Percentiles rank a stretch among this genome's conserved stretches.
phyloP scores from a whole-genome alignment of 1,140 invertebrate genomes.

The Drosophila serrata region DNA sequence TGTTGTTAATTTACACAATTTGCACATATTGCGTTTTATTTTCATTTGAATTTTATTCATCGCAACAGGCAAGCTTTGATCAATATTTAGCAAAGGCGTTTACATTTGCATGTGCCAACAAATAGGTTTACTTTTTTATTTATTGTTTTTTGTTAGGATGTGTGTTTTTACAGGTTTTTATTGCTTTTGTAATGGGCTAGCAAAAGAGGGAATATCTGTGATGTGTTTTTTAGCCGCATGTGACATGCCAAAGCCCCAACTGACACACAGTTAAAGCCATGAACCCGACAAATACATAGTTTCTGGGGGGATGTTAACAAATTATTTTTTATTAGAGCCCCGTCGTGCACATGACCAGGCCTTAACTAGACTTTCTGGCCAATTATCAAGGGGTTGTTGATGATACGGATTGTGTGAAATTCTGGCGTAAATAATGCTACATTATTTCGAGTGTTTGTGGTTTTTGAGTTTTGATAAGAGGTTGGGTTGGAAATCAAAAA shows the following conservation, averaged over 20 bases:
- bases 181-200: background rate
- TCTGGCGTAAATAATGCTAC: slow-evolving; percentile 22
- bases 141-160: slow-evolving; percentile 6
- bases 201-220: slow-evolving; percentile 7
- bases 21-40: slow-evolving; percentile 35
- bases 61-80: slow-evolving; percentile 23
- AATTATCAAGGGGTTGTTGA: slow-evolving; percentile 46
- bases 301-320: slow-evolving; percentile 9
- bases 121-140: slow-evolving; percentile 24
- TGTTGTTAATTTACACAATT: slow-evolving; percentile 55
- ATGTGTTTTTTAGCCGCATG: slow-evolving; percentile 14
- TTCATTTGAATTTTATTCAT: slow-evolving; percentile 36
- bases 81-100: slow-evolving; percentile 54
- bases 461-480: slow-evolving; percentile 20
- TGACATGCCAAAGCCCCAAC: slow-evolving; percentile 59
- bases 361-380: slow-evolving; percentile 33
- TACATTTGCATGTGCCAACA: slow-evolving; percentile 37
- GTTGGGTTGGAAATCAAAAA: slow-evolving; percentile 11
- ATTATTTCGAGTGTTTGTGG: slow-evolving; percentile 1
- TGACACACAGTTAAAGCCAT: slow-evolving; percentile 53
- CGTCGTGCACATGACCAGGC: slow-evolving; percentile 26
- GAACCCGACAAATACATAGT: slow-evolving; percentile 19
- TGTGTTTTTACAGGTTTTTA: slow-evolving; percentile 17
- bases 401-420: slow-evolving; percentile 33
- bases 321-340: slow-evolving; percentile 45